Conservation (phyloP, 2,888 invertebrate species). For the Zygogramma bicolorata region DNA sequence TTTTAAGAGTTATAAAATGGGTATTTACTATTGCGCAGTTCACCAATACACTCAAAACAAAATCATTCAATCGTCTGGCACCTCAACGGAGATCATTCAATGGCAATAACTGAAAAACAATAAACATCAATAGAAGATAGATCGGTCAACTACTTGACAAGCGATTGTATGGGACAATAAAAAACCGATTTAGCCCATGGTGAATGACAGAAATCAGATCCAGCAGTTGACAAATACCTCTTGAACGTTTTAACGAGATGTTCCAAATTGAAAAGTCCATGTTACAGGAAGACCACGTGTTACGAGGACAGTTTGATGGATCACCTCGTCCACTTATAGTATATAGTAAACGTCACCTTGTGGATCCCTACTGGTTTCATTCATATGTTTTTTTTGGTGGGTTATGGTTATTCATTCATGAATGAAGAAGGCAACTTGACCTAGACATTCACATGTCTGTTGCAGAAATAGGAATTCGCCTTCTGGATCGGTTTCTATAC, state of each 20-base stretch:
- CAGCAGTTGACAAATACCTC: slow-evolving; percentile 44
- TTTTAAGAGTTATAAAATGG: neutral
- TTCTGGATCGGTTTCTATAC: no score
- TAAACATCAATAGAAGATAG: neutral
- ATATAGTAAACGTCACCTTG: neutral
- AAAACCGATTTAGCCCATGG: slow-evolving; percentile 17
- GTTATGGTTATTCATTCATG: neutral
- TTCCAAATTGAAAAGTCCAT: slow-evolving; percentile 28
- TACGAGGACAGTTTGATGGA: slow-evolving; percentile 7
- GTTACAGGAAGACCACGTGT: neutral
- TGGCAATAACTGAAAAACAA: slow-evolving; percentile 9
- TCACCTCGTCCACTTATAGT: neutral
- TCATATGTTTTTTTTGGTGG: neutral
- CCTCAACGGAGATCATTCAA: neutral
- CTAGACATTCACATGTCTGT: no score
- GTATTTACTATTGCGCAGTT: neutral
- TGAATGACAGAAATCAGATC: slow-evolving; percentile 43
- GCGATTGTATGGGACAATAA: slow-evolving; percentile 12
- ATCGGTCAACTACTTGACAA: neutral
- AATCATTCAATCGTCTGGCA: slow-evolving; percentile 5
- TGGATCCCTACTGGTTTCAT: neutral
- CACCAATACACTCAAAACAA: neutral
- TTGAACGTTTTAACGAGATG: slow-evolving; percentile 40
- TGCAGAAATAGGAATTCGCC: no score
- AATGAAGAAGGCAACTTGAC: neutral